These are phyloP conservation scores for Smutsia gigantea DNA, from an alignment of 2,797 vertebrate species.

Conservation along the genomic window DNA sequence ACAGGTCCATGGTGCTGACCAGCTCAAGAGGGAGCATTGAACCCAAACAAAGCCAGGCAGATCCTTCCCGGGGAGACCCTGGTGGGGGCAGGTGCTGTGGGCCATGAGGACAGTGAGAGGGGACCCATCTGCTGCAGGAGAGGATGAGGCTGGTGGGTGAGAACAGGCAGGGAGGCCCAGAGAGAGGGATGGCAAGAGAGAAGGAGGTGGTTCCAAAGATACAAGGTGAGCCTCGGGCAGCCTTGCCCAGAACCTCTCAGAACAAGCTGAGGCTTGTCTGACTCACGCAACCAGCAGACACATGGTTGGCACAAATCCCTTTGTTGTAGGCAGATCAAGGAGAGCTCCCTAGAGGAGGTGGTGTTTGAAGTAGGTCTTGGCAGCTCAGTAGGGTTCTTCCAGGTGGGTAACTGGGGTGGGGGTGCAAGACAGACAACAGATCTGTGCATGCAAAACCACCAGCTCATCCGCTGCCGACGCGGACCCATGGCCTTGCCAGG, in stretches of 20 bases:
- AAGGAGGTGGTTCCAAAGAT: not conserved
- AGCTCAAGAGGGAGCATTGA: not conserved
- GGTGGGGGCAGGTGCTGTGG: too few relatives aligned
- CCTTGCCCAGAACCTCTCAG: not conserved
- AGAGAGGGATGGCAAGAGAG: too few relatives aligned
- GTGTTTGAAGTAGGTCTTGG: not conserved
- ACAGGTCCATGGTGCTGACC: not conserved
- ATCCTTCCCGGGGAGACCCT: not conserved
- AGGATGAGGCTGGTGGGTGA: too few relatives aligned
- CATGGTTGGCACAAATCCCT: not conserved
- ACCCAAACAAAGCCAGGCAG: not conserved
- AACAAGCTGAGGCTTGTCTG: not conserved
- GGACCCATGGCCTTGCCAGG: not conserved
- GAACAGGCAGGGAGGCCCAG: not conserved
- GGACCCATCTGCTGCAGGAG: not conserved
- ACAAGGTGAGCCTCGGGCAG: not conserved
- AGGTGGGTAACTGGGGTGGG: not conserved
- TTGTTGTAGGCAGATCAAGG: not conserved
- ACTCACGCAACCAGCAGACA: not conserved
- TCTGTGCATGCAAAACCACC: not conserved
- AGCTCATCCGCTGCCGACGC: rapidly evolving
- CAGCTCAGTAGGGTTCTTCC: not conserved
- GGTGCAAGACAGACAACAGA: not conserved
- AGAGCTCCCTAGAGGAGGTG: not conserved
- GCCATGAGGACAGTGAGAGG: not conserved